Evolutionary conservation across 2,888 invertebrate genomes (phyloP).

Genomic region (Clivina fossor): DNA sequence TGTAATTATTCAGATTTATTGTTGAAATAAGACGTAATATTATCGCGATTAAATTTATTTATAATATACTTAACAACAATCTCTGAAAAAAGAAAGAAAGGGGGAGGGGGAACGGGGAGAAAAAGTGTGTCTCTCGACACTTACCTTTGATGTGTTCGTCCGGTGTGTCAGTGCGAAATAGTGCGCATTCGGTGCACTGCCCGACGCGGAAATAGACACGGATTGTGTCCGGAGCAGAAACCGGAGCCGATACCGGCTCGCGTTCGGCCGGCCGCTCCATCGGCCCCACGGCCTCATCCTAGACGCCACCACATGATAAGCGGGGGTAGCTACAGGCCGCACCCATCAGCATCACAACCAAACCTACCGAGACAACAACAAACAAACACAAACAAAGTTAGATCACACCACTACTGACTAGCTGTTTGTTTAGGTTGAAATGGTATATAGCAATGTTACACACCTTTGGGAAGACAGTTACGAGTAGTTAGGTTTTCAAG

Average conservation of each 20-base stretch:
- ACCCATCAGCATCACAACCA: constrained; percentile 4
- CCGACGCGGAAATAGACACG: constrained; percentile 54
- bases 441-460: no score
- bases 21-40: no score
- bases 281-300: constrained; percentile 48
- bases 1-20: no score
- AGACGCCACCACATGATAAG: constrained; percentile 1
- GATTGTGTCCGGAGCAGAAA: constrained; percentile 50
- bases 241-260: constrained; percentile 53
- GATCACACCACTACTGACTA: no score
- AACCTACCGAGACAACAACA: constrained; percentile 5
- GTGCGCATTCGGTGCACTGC: constrained; percentile 53
- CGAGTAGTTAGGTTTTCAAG: no score
- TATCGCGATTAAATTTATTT: no score
- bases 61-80: no score
- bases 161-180: constrained; percentile 51
- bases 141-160: constrained; percentile 53
- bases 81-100: no score
- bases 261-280: constrained; percentile 59
- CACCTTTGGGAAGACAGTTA: no score
- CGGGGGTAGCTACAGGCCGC: constrained; percentile 8
- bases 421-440: no score
- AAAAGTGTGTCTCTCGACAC: no score
- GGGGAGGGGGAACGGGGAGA: no score
- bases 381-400: background rate